phyloP scores from a whole-genome alignment of 2,888 invertebrate species.

The Teinopalpus imperialis region DNA sequence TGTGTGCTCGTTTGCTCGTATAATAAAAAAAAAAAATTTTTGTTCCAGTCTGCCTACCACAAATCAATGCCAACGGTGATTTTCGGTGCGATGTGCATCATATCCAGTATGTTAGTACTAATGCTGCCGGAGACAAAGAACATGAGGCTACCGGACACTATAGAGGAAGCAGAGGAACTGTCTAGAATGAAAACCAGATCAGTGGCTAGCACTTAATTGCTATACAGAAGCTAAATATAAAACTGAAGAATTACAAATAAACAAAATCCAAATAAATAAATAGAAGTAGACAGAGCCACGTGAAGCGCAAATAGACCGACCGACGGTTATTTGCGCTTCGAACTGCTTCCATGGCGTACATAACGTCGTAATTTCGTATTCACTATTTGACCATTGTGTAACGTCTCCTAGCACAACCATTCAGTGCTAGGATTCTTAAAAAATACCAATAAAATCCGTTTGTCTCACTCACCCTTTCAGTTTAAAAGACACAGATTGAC shows the following conservation, averaged over 20 bases:
- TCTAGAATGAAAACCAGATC: constrained; percentile 55
- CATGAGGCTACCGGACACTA: constrained; percentile 85
- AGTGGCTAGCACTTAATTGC: constrained; percentile 27
- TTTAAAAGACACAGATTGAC: no score
- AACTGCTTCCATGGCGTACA: no score
- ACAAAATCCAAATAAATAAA: neutral
- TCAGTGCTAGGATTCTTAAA: no score
- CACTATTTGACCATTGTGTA: no score
- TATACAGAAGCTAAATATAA: neutral
- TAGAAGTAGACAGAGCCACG: no score
- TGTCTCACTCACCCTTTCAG: no score
- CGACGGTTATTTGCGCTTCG: no score
- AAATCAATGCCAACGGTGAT: constrained; percentile 83
- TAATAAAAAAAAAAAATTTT: constrained; percentile 26
- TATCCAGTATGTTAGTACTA: constrained; percentile 83
- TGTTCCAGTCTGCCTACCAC: constrained; percentile 59
- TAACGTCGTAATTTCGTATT: no score
- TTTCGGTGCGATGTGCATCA: constrained; percentile 83
- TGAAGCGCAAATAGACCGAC: no score
- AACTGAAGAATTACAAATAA: neutral
- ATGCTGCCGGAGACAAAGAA: constrained; percentile 87
- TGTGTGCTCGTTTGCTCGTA: constrained; percentile 13
- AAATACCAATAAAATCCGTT: no score
- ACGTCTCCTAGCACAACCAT: no score
- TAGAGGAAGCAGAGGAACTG: constrained; percentile 84